Evolutionary conservation across 2,113 vertebrate genomes (phyloP), one percentile per base, ranked within the genome.

Genomic region (Lophura nycthemera): DNA sequence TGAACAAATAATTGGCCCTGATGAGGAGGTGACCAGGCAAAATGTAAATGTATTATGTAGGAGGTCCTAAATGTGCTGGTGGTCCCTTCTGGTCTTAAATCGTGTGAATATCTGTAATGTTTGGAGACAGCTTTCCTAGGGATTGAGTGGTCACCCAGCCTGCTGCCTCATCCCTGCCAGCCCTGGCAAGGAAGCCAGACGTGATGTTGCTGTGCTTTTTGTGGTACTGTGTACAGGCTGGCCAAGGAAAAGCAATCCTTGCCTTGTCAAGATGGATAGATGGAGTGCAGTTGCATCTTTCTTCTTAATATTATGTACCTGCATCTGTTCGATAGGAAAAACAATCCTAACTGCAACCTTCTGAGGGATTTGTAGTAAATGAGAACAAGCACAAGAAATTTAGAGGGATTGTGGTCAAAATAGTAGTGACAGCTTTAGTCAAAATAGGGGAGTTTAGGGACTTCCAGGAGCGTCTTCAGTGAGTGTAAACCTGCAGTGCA

Each of bases 351-450:
- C 54, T 88, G 67, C 57, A 83, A 71, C 4, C 2, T 80, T 86
- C 40, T 50, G 45, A 83, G 34, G 79, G 61, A 34, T 20, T 91
- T 73, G 54, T 34, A 48, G 83, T 80, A 42, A 64, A 88, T 0
- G 61, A 78, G 91, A 83, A 65, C 17, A 87, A 91, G 66, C 42
- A 10, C 32, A 79, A 72, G 75, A 92, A 86, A 86, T 60, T 75
- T 64, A 75, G 83, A 89, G 61, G 83, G 76, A 75, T 75, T 91
- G 80, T 69, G 88, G 67, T 92, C 43, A 71, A 85, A 93, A 91
- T 83, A 22, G 30, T 19, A 10, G 45, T 42, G 48, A 54, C n/a
- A 19, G n/a, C 47, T 88, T 77, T 71, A 67, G 70, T 82, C 57
- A 74, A 92, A 89, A 82, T 83, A 57, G 8, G 57, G 20, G 79